Evolutionary conservation across 2,797 vertebrate genomes (phyloP), one percentile per base, ranked within the genome.

Genomic region (Malacoraja senta): DNA sequence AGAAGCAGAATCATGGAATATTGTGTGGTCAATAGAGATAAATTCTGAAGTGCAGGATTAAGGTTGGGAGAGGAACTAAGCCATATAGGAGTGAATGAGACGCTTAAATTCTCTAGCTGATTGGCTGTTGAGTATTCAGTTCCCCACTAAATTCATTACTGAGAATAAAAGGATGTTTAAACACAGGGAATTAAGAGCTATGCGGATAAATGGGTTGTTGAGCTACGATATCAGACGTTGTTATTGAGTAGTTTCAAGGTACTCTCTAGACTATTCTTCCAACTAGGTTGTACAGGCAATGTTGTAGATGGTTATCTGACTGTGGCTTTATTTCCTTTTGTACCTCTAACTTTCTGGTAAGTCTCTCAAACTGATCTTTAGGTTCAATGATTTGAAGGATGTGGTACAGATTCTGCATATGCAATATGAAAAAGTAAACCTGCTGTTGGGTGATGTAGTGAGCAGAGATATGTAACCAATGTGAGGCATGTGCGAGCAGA

Each of bases 251-350:
- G 44, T 53, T 53, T 71, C 68, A 71, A 71, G 65, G 65, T 68
- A 68, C 65, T 68, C 65, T 26, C 1, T 63, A 53, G 26, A 29
- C 83, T 61, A n/a, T 26, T 63, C 3, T 15, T 0, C 13, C 53
- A 58, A 13, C 12, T 7, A 9, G 8, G 63, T 35, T 68, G 2
- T 35, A 68, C 63, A 88, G 32, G 2, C 17, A 10, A 32, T 32
- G 63, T 88, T 35, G 15, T 3, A 68, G 84, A 88, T 68, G 21
- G 32, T 68, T 88, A 88, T 68, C 84, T 88, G 84, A 17, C 84
- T 88, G 84, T 88, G n/a, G n/a, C n/a, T 65, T 88, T 68, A 68
- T 88, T 88, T 88, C n/a, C 61, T 88, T 88, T 88, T 19, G 71
- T 24, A 24, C 68, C 8, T 88, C 63, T 68, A 88, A 21, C n/a